Evolutionary conservation across 2,888 invertebrate genomes (phyloP), one percentile per base, ranked within the genome.

Genomic region (Diogma glabrata): DNA sequence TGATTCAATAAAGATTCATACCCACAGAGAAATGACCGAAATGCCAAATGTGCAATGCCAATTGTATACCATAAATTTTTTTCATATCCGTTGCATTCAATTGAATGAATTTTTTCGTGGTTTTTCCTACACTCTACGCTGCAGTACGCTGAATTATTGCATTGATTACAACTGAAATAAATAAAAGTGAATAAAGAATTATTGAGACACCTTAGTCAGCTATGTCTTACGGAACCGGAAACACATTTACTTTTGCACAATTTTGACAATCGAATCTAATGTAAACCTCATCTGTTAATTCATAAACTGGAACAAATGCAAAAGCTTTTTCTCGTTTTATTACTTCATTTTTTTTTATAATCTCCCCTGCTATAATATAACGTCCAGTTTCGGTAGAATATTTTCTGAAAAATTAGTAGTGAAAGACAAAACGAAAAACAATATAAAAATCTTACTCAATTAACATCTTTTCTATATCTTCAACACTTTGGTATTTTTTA

Each of bases 251-350:
- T 22, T 70, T 65, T 58, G 82, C 83, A 67, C 94, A 94, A 59
- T 82, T 75, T 59, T 86, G 84, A 64, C 93, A 94, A 38, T 75
- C 66, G 14, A 61, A 59, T 63, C 76, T 67, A 57, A 71, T 67
- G 23, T 67, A 63, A 54, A 71, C 68, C 59, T 71, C 64, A 53
- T 77, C 75, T 9, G 75, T 24, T 3, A 23, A 12, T 22, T 58
- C 49, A 10, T 77, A 75, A 64, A 82, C 64, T 55, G 79, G 74
- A 3, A 90, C 86, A 67, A 87, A 85, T 2, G 87, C 79, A 64
- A 83, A 86, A 0, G 93, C 86, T 58, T 81, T 78, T 66, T 94
- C 94, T 0, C 81, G 74, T 64, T 91, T 86, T 33, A 95, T 66
- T 1, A 85, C 72, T 58, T 87, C 83, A 0, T 87, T 88, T 46